Evolutionary conservation across 2,797 vertebrate genomes (phyloP).

Genomic region (Cichlasoma orientale): DNA sequence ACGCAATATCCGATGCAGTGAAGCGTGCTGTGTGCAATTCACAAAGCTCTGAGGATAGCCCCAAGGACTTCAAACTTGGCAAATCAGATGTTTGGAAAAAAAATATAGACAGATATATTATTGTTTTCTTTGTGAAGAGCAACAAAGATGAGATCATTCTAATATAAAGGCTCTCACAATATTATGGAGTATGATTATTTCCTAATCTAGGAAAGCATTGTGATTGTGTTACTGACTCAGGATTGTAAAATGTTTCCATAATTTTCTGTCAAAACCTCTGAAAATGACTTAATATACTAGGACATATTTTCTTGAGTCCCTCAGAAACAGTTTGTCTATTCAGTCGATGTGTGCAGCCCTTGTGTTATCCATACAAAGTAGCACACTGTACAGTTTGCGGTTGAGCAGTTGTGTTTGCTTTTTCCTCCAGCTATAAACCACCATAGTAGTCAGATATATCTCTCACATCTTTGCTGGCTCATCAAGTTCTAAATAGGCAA

Average conservation of each 20-base stretch:
- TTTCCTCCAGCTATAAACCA: conserved; percentile 54
- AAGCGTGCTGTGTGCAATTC: background rate
- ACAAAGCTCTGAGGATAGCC: background rate
- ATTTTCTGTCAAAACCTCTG: background rate
- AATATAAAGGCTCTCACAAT: background rate
- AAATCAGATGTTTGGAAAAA: background rate
- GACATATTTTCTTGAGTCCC: background rate
- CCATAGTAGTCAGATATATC: conserved; percentile 49
- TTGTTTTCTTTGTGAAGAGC: background rate
- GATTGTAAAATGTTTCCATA: background rate
- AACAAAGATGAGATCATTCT: background rate
- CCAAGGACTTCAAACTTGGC: background rate
- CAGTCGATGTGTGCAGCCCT: background rate
- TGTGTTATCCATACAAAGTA: background rate
- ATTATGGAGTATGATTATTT: too few relatives aligned
- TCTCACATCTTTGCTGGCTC: conserved; percentile 63
- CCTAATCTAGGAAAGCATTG: background rate
- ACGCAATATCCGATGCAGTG: background rate
- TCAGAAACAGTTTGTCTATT: background rate
- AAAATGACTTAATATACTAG: background rate
- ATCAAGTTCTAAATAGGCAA: conserved; percentile 44
- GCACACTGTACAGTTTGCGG: background rate
- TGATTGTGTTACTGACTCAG: background rate
- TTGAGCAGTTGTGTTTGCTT: conserved; percentile 33
- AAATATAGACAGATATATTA: too few relatives aligned